Evolutionary conservation across 1,140 invertebrate genomes (phyloP), one percentile per base, ranked within the genome.

Genomic region (Tribolium castaneum): DNA sequence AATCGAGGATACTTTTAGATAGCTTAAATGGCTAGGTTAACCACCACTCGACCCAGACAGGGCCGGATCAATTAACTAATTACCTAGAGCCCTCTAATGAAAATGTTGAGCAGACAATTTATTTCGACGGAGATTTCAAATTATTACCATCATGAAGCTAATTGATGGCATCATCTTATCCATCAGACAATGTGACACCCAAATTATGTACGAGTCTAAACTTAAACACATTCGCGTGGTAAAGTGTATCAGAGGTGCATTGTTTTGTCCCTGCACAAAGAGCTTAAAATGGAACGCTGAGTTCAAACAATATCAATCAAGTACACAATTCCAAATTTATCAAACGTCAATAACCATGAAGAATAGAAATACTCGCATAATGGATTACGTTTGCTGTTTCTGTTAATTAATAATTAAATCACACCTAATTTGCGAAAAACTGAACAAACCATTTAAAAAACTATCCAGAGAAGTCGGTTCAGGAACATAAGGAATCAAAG

Each of bases 31-130:
- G 19, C 7, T 59, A 59, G 54, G 54, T 59, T 59, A 59, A 59
- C 54, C 54, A 59, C 13, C 54, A 59, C 54, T 59, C 54, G 54
- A 30, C 54, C 54, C 54, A 59, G 19, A 19, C 54, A 59, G 54
- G 54, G 9, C 54, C 13, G 54, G 54, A 59, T 59, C 54, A 59
- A 59, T 66, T 66, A 66, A 66, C 30, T 66, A 35, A 66, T 35
- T 35, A 35, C 1, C n/a, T 35, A 12, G 10, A 13, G 30, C 30
- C 34, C 6, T 10, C 6, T 66, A 66, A 66, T 66, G 59, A 66
- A 35, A 66, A 66, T 30, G 30, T 66, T 35, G 13, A 12, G 9
- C 54, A 25, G 0, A 5, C 39, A 22, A 59, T 25, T 59, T 22
- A 12, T 52, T 59, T 22, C 10, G 54, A 1, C 30, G 10, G 22